A percentile compares a stretch with the other conserved stretches of the same genome.
These are phyloP conservation scores for Uria lomvia DNA, from an alignment of 2,113 vertebrate species.

Conservation along the genomic window DNA sequence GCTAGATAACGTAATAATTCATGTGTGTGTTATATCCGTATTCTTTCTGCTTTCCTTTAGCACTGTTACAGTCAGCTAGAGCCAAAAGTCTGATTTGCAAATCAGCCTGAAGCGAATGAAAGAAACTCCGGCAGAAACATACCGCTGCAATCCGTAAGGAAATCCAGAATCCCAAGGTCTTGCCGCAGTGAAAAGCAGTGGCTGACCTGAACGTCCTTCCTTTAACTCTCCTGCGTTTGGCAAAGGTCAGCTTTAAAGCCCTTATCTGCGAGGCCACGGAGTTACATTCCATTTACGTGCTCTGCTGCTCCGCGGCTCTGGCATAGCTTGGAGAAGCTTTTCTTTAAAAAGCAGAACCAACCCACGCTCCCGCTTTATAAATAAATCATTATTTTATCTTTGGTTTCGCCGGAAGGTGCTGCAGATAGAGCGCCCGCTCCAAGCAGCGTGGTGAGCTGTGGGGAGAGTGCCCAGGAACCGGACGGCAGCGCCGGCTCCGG, in stretches of 20 bases:
- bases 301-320: neutral
- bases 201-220: neutral
- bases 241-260: neutral
- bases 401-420: neutral
- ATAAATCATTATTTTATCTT: neutral
- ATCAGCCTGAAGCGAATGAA: neutral
- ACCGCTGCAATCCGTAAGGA: neutral
- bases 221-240: neutral
- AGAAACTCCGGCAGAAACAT: neutral
- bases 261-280: neutral
- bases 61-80: neutral
- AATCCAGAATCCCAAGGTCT: neutral
- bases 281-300: neutral
- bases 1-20: neutral
- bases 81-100: neutral
- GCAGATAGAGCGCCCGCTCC: neutral
- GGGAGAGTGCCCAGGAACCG: neutral
- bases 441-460: neutral
- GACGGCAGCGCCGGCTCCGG: accelerated
- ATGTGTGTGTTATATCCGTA: neutral
- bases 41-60: neutral
- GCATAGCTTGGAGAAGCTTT: neutral
- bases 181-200: neutral
- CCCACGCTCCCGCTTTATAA: neutral
- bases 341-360: neutral